A percentile compares a stretch with the other conserved stretches of the same genome.
Conservation (phyloP, 2,888 invertebrate species). For the Eristalis pertinax region DNA sequence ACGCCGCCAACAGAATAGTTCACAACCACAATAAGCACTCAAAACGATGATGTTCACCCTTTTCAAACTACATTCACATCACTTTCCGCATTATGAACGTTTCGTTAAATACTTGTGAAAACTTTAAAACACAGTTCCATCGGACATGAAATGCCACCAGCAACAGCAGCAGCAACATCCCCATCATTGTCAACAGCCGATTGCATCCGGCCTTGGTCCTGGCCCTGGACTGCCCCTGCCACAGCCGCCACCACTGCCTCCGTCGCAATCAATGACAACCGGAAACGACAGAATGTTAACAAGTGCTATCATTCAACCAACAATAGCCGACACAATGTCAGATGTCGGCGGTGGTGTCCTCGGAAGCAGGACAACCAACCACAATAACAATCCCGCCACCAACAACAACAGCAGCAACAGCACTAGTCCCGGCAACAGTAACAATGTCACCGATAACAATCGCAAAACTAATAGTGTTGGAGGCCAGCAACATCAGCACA, state of each 20-base stretch:
- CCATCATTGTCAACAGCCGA: constrained; percentile 74
- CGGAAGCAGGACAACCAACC: constrained; percentile 74
- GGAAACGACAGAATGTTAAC: constrained; percentile 82
- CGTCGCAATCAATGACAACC: constrained; percentile 77
- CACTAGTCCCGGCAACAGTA: constrained; percentile 75
- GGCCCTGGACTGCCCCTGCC: constrained; percentile 50
- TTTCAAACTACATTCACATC: constrained; percentile 76
- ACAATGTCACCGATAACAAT: constrained; percentile 72
- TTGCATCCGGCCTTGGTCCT: constrained; percentile 74
- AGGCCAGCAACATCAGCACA: constrained; percentile 61
- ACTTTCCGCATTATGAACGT: constrained; percentile 39
- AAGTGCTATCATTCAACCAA: constrained; percentile 77
- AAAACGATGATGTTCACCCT: constrained; percentile 36
- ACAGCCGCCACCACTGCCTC: constrained; percentile 72
- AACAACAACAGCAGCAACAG: constrained; percentile 26
- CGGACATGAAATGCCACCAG: constrained; percentile 81
- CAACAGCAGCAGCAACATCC: constrained; percentile 75
- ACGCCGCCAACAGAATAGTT: background rate
- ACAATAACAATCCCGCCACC: constrained; percentile 71
- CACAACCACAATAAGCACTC: constrained; percentile 14
- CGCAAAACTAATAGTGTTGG: constrained; percentile 72
- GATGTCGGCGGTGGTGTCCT: constrained; percentile 73
- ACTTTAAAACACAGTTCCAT: constrained; percentile 78
- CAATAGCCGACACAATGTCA: constrained; percentile 73
- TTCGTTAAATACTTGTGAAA: constrained; percentile 63